These are phyloP conservation scores for Lamellibrachia columna DNA, from an alignment of 2,888 invertebrate species.

Conservation along the genomic window DNA sequence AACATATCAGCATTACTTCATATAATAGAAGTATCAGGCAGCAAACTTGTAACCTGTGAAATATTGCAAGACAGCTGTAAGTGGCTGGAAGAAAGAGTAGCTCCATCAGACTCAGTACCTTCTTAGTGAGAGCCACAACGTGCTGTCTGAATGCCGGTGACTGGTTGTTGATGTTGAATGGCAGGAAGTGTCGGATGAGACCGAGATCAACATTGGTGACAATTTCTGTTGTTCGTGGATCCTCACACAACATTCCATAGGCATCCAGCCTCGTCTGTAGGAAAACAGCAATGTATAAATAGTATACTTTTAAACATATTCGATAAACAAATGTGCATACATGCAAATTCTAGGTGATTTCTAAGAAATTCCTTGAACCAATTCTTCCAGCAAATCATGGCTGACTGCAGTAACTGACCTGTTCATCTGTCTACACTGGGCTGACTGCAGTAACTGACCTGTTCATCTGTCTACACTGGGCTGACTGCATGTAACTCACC, in stretches of 20 bases:
- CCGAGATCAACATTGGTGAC: constrained; percentile 74
- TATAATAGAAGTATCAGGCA: too few species aligned
- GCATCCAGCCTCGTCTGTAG: constrained; percentile 73
- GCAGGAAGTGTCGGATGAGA: constrained; percentile 73
- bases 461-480: background rate
- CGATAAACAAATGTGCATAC: background rate
- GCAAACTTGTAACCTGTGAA: too few species aligned
- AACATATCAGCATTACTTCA: too few species aligned
- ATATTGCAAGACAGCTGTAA: too few species aligned
- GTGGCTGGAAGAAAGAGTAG: too few species aligned
- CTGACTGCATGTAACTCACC: constrained; percentile 18
- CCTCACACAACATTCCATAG: constrained; percentile 78
- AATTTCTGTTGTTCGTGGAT: constrained; percentile 77
- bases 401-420: background rate
- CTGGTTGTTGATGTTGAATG: constrained; percentile 77
- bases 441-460: too few species aligned
- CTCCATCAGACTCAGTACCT: constrained; percentile 68
- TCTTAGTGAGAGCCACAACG: constrained; percentile 76
- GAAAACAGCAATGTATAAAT: background rate
- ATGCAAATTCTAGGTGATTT: background rate
- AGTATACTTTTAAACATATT: background rate
- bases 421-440: background rate
- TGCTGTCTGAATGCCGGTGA: constrained; percentile 77
- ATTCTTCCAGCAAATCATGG: background rate
- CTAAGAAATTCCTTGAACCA: background rate